A percentile compares a stretch with the other conserved stretches of the same genome.
These are phyloP conservation scores for Heliothis virescens DNA, from an alignment of 1,140 invertebrate genomes.

Conservation along the genomic window DNA sequence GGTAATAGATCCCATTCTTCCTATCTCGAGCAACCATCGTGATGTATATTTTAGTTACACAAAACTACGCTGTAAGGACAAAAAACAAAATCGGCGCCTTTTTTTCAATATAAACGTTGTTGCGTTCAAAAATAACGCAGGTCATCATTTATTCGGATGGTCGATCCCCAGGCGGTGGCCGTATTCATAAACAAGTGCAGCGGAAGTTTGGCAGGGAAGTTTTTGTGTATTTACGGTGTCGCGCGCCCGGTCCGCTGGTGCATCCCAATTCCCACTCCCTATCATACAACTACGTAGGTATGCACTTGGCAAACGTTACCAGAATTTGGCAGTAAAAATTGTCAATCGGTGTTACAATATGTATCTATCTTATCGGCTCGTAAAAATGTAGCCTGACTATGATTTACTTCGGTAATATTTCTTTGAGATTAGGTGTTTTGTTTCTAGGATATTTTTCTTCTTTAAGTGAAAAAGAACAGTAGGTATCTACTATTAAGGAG, in stretches of 20 bases:
- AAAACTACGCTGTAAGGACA: background rate
- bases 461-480: too few relatives aligned
- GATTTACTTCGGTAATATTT: background rate
- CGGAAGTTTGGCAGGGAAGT: conserved; percentile 77
- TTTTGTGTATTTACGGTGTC: conserved; percentile 75
- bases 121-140: conserved; percentile 50
- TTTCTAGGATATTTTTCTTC: background rate
- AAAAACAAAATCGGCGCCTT: background rate
- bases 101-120: conserved; percentile 50
- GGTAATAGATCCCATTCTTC: too few relatives aligned
- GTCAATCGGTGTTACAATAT: conserved; percentile 32
- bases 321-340: conserved; percentile 47
- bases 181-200: conserved; percentile 80
- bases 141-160: conserved; percentile 62
- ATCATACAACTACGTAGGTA: conserved; percentile 51
- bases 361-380: conserved; percentile 33
- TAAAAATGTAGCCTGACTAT: conserved; percentile 34
- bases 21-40: too few relatives aligned
- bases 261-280: conserved; percentile 52
- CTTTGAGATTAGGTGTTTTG: background rate
- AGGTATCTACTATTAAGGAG: too few relatives aligned
- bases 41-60: too few relatives aligned
- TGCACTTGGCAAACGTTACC: conserved; percentile 56
- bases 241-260: conserved; percentile 54
- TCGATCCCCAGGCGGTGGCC: conserved; percentile 62